Conservation (phyloP, 2,888 invertebrate genomes). For the Chloroclysta siterata region DNA sequence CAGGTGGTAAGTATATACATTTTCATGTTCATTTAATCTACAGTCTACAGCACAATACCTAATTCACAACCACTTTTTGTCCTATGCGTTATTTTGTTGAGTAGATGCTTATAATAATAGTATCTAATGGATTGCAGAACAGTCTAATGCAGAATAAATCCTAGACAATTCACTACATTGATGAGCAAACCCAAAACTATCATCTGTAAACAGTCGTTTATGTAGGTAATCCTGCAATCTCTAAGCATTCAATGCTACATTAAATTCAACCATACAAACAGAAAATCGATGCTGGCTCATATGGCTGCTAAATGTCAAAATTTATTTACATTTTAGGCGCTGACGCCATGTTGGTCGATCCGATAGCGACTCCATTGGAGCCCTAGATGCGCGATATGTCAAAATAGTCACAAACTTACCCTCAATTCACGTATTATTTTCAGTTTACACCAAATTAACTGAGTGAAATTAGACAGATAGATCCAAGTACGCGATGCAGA, state of each 20-base stretch:
- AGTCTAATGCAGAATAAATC: neutral
- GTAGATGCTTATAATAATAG: too few relatives aligned
- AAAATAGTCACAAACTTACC: conserved; percentile 69
- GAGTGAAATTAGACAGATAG: conserved; percentile 86
- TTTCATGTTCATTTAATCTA: too few relatives aligned
- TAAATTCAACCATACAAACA: neutral
- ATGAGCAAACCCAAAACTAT: neutral
- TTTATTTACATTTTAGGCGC: conserved; percentile 82
- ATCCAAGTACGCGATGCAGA: conserved; percentile 89
- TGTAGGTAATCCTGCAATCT: neutral
- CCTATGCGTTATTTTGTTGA: neutral
- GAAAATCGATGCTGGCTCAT: conserved; percentile 3
- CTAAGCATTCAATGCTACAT: neutral
- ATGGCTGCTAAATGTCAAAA: conserved; percentile 58
- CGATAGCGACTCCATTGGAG: conserved; percentile 69
- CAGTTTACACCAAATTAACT: conserved; percentile 87
- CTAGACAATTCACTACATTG: neutral
- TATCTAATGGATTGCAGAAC: neutral
- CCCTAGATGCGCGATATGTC: conserved; percentile 63
- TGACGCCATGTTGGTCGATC: conserved; percentile 84
- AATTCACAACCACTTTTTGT: neutral
- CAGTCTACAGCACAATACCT: neutral
- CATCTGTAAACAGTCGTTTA: neutral
- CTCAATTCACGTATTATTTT: conserved; percentile 80
- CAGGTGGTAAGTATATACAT: neutral